Evolutionary conservation across 2,113 vertebrate genomes (phyloP), one percentile per base, ranked within the genome.

Genomic region (Hylia prasina): DNA sequence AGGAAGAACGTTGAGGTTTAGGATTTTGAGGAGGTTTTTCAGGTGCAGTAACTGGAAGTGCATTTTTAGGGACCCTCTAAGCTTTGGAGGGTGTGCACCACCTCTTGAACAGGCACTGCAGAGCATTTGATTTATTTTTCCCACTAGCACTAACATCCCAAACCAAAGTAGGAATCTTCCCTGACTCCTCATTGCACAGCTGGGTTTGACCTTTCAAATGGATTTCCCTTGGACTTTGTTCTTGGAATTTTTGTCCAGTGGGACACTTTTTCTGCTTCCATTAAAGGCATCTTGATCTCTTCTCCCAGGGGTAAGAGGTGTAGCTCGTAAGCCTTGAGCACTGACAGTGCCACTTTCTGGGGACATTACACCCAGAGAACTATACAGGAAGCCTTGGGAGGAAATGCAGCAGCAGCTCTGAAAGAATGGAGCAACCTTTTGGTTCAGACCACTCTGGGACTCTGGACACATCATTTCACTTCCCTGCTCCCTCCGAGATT

Each of bases 1-100:
- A 0, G 11, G 25, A 42, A 22, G 22, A 40, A 10, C 1, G 1
- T 3, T 3, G 12, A 65, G 18, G 8, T n/a, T 82, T 16, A 25
- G 58, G 71, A 27, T 69, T 48, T 45, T 56, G 83, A 48, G 81
- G 10, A 27, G 48, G 8, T 2, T 83, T 92, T 87, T 33, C 53
- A 57, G 56, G 44, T 6, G 17, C 69, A 35, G 27, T 6, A 37
- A 37, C 27, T 63, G 33, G 2, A 54, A 23, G 13, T 4, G 8
- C 13, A 1, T 40, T 44, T 44, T 81, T 18, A 31, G 27, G 69
- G 56, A 21, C 12, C 23, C 10, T 42, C 45, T 22, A 9, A 39
- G 10, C 4, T 48, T 58, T 15, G 39, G n/a, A 35, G 45, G 33
- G 39, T 28, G 27, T 15, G 19, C 33, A 37, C 12, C 64, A 25